Evolutionary conservation across 2,113 vertebrate genomes (phyloP).

Genomic region (Copsychus sechellarum): DNA sequence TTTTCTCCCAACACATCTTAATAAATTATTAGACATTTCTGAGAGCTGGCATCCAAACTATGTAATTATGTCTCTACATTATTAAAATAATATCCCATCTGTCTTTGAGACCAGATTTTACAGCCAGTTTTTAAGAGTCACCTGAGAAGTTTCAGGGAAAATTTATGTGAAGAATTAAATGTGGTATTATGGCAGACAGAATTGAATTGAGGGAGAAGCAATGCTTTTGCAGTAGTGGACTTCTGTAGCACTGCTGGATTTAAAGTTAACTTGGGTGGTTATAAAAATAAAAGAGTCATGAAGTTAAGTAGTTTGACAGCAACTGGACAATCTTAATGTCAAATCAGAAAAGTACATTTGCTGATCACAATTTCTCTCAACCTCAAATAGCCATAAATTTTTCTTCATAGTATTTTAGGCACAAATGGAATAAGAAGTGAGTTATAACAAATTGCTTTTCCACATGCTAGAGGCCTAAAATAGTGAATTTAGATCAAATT

Average conservation of each 20-base stretch:
- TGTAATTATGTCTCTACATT: conserved; percentile 10
- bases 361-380: neutral
- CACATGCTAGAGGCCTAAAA: neutral
- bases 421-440: neutral
- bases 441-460: conserved; percentile 34
- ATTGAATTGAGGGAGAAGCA: neutral
- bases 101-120: neutral
- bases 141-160: neutral
- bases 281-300: neutral
- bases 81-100: conserved; percentile 37
- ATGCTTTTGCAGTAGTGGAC: neutral
- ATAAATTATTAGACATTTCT: neutral
- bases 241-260: neutral
- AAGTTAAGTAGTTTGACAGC: conserved; percentile 27
- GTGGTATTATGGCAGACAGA: neutral
- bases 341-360: conserved; percentile 20
- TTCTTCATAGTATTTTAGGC: neutral
- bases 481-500: neutral
- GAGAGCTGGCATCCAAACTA: neutral
- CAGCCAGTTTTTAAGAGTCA: conserved; percentile 12
- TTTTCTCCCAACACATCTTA: neutral
- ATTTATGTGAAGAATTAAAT: neutral
- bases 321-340: neutral
- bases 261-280: neutral
- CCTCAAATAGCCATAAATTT: neutral